Evolutionary conservation across 2,797 vertebrate genomes (phyloP), one percentile per base, ranked within the genome.

Genomic region (Hoplostethus mediterraneus): DNA sequence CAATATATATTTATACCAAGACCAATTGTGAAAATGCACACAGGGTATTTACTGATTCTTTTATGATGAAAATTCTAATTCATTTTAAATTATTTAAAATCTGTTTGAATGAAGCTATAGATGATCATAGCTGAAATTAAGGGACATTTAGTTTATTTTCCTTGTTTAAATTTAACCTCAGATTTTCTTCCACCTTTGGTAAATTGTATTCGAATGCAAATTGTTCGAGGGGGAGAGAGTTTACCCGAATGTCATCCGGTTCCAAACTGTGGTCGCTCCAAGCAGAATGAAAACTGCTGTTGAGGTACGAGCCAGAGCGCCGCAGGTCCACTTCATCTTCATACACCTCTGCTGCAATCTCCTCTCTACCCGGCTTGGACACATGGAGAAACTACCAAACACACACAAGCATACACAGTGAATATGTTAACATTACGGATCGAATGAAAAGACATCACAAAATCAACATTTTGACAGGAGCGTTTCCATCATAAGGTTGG

Each of bases 201-300:
- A 53, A 72, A 67, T 73, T 3, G 56, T 68, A 45, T 62, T 71
- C 66, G 12, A 65, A 12, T 55, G 64, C 13, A 68, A 76, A 75
- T 62, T 80, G 76, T 48, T 85, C 61, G 79, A 67, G 69, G 47
- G 49, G 63, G 55, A 72, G 51, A 38, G 80, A 12, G 48, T 90
- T 95, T 96, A 99, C 98, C 96, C 97, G 94, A 81, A 99, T 97
- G 89, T 99, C 98, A 75, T 98, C 97, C 0, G 97, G 95, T 83
- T 99, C 97, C 90, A 98, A 92, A 67, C 95, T 97, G 90, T 62
- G 96, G 75, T 98, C 97, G 11, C 96, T 99, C 96, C 97, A 98
- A 40, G 93, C 95, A 0, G 98, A 99, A 0, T 94, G 94, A 58
- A 98, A 96, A 88, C 98, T 99, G 94, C 94, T 96, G 89, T 95